These are phyloP conservation scores for Heloderma charlesbogerti DNA, from an alignment of 2,113 vertebrate genomes.

Conservation along the genomic window DNA sequence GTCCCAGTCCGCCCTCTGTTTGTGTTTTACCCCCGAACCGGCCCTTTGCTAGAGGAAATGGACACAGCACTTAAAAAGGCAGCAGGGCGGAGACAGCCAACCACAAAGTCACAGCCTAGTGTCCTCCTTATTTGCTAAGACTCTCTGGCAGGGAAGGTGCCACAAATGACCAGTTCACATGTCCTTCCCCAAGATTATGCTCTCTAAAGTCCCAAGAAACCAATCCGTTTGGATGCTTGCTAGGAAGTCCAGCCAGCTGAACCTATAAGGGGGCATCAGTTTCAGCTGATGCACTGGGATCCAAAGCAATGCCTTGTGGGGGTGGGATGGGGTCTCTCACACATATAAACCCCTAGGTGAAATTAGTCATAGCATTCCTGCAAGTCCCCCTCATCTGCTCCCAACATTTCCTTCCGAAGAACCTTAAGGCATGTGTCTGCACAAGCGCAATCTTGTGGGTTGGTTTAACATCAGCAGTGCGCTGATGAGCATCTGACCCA, in stretches of 20 bases:
- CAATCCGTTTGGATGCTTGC: not conserved
- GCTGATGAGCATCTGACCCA: not conserved
- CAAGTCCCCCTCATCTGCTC: not conserved
- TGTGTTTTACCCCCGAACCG: slow-evolving; percentile 30
- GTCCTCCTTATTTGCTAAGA: slow-evolving; percentile 24
- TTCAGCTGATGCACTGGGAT: not conserved
- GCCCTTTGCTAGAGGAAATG: slow-evolving; percentile 54
- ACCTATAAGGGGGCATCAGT: not conserved
- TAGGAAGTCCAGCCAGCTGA: not conserved
- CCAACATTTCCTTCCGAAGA: not conserved
- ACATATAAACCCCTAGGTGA: too few relatives aligned
- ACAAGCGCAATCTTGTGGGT: slow-evolving; percentile 20
- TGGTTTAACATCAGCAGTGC: slow-evolving; percentile 20
- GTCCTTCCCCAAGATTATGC: not conserved
- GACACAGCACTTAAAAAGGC: slow-evolving; percentile 53
- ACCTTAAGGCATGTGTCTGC: slow-evolving; percentile 14
- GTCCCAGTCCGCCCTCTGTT: slow-evolving; percentile 29
- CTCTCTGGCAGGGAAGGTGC: not conserved
- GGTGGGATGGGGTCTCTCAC: too few relatives aligned
- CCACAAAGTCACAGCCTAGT: slow-evolving; percentile 37
- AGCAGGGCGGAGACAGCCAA: slow-evolving; percentile 44
- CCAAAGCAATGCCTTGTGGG: not conserved
- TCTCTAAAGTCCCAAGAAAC: not conserved
- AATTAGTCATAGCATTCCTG: too few relatives aligned
- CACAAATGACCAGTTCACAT: not conserved